Evolutionary conservation across 1,140 invertebrate genomes (phyloP).

Genomic region (Pogonus chalceus): DNA sequence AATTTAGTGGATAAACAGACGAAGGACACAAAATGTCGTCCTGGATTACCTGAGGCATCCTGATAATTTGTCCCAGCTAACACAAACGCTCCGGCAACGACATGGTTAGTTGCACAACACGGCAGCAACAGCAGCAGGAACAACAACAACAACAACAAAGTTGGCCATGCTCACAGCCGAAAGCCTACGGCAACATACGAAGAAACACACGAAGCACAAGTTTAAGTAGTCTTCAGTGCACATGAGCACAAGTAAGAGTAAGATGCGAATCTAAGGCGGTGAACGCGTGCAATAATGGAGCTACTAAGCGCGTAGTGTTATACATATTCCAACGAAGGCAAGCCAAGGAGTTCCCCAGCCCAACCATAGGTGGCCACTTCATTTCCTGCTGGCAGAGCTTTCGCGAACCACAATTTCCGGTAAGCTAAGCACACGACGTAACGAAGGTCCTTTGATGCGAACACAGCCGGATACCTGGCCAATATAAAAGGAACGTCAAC

Average conservation of each 20-base stretch:
- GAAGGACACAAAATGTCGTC: background rate
- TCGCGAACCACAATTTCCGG: constrained; percentile 21
- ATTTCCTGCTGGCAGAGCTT: constrained; percentile 20
- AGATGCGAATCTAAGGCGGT: background rate
- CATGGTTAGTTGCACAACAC: background rate
- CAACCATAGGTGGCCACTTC: constrained; percentile 21
- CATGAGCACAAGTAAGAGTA: background rate
- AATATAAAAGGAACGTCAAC: background rate
- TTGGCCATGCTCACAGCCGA: too few relatives aligned
- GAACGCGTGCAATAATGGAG: background rate
- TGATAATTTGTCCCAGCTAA: background rate
- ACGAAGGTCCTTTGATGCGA: constrained; percentile 12
- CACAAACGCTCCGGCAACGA: background rate
- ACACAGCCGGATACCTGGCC: background rate
- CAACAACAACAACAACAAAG: background rate
- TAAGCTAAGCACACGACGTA: constrained; percentile 13
- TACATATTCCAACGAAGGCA: background rate
- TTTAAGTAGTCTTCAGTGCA: too few relatives aligned
- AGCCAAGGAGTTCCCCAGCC: background rate
- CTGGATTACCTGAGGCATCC: background rate
- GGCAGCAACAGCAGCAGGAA: too few relatives aligned
- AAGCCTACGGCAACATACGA: too few relatives aligned
- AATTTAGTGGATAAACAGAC: too few relatives aligned
- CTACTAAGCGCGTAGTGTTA: background rate
- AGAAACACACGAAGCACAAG: too few relatives aligned